Evolutionary conservation across 2,888 invertebrate species (phyloP).

Genomic region (Lordiphosa fenestrarum): DNA sequence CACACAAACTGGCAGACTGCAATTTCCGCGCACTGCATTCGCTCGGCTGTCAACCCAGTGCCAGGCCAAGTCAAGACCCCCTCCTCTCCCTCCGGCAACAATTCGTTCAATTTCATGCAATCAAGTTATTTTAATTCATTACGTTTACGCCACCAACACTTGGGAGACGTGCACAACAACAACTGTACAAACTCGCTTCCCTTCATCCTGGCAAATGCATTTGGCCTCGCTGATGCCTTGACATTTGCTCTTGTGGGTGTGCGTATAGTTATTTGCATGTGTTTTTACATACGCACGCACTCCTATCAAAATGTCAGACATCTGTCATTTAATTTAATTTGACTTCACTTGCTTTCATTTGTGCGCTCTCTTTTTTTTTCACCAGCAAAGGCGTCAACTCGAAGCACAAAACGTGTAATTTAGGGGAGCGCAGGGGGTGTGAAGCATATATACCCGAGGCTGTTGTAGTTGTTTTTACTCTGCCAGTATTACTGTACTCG

Average conservation of each 20-base stretch:
- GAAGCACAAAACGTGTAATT: constrained; percentile 67
- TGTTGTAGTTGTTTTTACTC: constrained; percentile 37
- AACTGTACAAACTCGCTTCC: constrained; percentile 17
- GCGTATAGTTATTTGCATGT: constrained; percentile 44
- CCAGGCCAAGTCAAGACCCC: constrained; percentile 25
- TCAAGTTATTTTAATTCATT: constrained; percentile 76
- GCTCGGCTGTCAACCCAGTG: constrained; percentile 39
- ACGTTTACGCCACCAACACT: constrained; percentile 72
- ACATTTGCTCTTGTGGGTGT: constrained; percentile 7
- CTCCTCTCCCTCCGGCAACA: constrained; percentile 48
- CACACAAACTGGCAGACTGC: constrained; percentile 30
- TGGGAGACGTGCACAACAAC: constrained; percentile 55
- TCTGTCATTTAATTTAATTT: constrained; percentile 76
- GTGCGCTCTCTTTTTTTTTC: constrained; percentile 25
- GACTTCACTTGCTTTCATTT: constrained; percentile 72
- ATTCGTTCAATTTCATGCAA: constrained; percentile 74
- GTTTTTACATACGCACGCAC: constrained; percentile 41
- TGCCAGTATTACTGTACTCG: constrained; percentile 37
- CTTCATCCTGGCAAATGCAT: constrained; percentile 6
- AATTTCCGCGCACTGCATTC: constrained; percentile 57
- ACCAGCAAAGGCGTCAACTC: constrained; percentile 54
- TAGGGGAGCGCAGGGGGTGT: constrained; percentile 30
- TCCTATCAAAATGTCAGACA: constrained; percentile 71
- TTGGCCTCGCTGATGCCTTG: constrained; percentile 2
- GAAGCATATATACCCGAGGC: background rate